Evolutionary conservation across 2,113 vertebrate genomes (phyloP).

Genomic region (Cygnus atratus): DNA sequence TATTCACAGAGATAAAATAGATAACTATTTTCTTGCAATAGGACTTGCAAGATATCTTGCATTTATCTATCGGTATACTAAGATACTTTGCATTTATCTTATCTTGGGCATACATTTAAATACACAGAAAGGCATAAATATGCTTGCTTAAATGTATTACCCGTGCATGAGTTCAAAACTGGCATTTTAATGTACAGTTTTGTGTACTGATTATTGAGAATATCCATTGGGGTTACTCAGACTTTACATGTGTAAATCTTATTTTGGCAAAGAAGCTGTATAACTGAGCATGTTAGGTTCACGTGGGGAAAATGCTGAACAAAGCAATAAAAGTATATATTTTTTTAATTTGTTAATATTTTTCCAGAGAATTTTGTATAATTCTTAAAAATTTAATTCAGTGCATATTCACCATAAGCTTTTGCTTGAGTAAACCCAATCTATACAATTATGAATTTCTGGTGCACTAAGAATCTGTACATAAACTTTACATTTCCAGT

Average conservation of each 20-base stretch:
- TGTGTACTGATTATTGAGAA: constrained; percentile 50
- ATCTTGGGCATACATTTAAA: constrained; percentile 77
- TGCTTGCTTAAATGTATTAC: constrained; percentile 73
- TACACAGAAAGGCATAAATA: constrained; percentile 48
- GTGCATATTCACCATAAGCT: not conserved
- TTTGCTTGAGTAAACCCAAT: constrained; percentile 10
- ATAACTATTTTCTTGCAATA: constrained; percentile 79
- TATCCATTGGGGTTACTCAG: not conserved
- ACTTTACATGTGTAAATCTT: not conserved
- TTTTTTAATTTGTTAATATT: not conserved
- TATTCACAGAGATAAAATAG: constrained; percentile 64
- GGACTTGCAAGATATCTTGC: constrained; percentile 74
- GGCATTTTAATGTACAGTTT: constrained; percentile 66
- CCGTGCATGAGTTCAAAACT: constrained; percentile 70
- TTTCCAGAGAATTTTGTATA: not conserved
- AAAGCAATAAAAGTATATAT: not conserved
- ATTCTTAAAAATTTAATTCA: not conserved
- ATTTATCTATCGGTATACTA: constrained; percentile 64
- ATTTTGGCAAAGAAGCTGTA: not conserved
- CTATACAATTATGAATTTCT: not conserved
- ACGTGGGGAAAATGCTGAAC: not conserved
- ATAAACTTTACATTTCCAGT: constrained; percentile 59
- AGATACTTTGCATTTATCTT: constrained; percentile 58
- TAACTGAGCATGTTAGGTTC: not conserved
- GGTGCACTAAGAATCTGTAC: constrained; percentile 17